Percentiles rank a stretch among this genome's conserved stretches.
These are phyloP conservation scores for Steromphala cineraria DNA, from an alignment of 2,888 invertebrate genomes.

Conservation along the genomic window DNA sequence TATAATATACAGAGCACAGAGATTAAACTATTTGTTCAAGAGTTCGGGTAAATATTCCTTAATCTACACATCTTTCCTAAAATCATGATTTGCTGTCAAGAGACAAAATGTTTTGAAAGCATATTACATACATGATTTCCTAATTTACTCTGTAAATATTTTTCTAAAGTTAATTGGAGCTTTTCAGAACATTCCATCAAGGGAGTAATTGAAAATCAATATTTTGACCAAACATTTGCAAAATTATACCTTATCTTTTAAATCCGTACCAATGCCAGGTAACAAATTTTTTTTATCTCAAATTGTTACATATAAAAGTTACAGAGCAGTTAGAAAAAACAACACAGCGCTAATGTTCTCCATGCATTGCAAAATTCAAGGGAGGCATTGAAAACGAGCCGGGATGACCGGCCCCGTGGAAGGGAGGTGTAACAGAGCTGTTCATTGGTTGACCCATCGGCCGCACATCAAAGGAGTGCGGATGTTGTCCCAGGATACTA, in stretches of 20 bases:
- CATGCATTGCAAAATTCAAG: constrained; percentile 72
- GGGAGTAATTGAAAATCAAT: too few relatives aligned
- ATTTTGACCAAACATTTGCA: too few relatives aligned
- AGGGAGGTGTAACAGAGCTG: constrained; percentile 69
- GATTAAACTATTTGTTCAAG: background rate
- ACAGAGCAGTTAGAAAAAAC: background rate
- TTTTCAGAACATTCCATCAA: too few relatives aligned
- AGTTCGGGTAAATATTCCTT: too few relatives aligned
- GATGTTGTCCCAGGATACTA: constrained; percentile 73
- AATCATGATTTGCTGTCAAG: too few relatives aligned
- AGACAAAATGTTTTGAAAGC: too few relatives aligned
- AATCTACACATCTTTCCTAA: too few relatives aligned
- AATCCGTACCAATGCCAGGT: background rate
- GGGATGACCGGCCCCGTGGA: constrained; percentile 67
- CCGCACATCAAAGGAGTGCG: constrained; percentile 71
- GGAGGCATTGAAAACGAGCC: constrained; percentile 72
- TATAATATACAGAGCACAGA: too few relatives aligned
- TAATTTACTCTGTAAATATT: too few relatives aligned
- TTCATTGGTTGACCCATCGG: constrained; percentile 63
- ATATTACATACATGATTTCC: too few relatives aligned
- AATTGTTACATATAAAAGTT: background rate
- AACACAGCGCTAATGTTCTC: constrained; percentile 44
- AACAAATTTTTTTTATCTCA: background rate
- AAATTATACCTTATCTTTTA: too few relatives aligned
- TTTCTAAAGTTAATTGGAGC: too few relatives aligned